A percentile compares a stretch with the other conserved stretches of the same genome.
Conservation (phyloP, 2,113 vertebrate species). For the Microcebus murinus region DNA sequence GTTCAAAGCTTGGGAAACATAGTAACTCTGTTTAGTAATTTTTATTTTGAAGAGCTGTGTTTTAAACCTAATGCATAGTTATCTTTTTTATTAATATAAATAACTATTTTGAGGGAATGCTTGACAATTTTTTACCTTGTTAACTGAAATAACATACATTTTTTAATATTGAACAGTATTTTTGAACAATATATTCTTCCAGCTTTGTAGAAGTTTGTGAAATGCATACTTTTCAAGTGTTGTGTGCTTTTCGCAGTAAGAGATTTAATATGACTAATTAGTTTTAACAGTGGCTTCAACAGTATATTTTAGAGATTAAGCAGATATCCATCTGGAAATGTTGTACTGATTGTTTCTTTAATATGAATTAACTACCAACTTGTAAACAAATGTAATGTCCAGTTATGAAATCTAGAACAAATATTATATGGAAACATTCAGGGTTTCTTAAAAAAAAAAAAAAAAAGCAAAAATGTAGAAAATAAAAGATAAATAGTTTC, state of each 20-base stretch:
- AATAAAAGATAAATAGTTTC: background rate
- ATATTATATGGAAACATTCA: background rate
- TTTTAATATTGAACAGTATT: background rate
- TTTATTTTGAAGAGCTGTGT: background rate
- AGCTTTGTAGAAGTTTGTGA: background rate
- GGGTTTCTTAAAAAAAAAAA: background rate
- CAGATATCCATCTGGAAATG: background rate
- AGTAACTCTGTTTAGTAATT: background rate
- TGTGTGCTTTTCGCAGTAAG: background rate
- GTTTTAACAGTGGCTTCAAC: background rate
- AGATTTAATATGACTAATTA: conserved; percentile 35
- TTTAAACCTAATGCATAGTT: background rate
- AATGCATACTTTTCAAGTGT: background rate
- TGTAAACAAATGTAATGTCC: background rate
- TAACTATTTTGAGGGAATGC: background rate
- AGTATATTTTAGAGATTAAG: conserved; percentile 28
- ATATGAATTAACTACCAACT: background rate
- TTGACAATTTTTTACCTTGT: background rate
- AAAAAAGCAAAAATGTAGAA: background rate
- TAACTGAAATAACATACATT: background rate
- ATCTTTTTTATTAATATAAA: background rate
- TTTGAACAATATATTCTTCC: background rate
- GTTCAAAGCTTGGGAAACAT: background rate
- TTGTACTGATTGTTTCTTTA: background rate
- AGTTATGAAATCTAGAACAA: background rate